Evolutionary conservation across 1,140 invertebrate genomes (phyloP), one percentile per base, ranked within the genome.

Genomic region (Oscheius sp.): DNA sequence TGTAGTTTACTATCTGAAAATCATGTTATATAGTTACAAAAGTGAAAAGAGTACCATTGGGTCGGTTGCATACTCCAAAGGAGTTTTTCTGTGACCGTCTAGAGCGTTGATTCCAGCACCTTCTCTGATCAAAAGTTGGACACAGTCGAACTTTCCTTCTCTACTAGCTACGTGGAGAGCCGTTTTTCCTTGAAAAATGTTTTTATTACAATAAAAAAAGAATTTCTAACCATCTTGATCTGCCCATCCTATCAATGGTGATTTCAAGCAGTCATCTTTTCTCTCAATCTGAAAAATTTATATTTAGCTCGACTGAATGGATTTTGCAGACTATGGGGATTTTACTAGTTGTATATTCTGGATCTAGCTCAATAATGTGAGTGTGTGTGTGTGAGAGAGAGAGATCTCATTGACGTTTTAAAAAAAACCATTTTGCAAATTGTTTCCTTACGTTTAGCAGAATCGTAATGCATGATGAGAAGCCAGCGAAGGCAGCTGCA

Each of bases 401-500:
- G n/a, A n/a, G n/a, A n/a, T n/a, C n/a, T n/a, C n/a, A n/a, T n/a
- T n/a, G n/a, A n/a, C n/a, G n/a, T n/a, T n/a, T n/a, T n/a, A n/a
- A n/a, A n/a, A n/a, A n/a, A n/a, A n/a, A n/a, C n/a, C n/a, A 29
- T 2, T 4, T 31, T 29, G 7, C 26, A 61, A 15, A 29, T 13
- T 2, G 3, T 18, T 2, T 3, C 28, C 67, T 59, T 32, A 68
- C 67, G 35, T 32, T 49, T 28, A 71, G 45, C 2, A 71, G 28
- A 1, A 71, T 46, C 42, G 49, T 74, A 31, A 74, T 74, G 32
- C 72, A 74, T 2, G 72, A 64, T 1, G 64, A 55, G 15, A 20
- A 66, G 4, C 65, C 72, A 7, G 65, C 64, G 49, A 52, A 72
- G 0, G 72, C 72, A 2, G 72, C 64, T 26, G 72, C 72, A 74